These are phyloP conservation scores for Drosophila ananassae DNA, from an alignment of 1,140 invertebrate species.

Conservation along the genomic window DNA sequence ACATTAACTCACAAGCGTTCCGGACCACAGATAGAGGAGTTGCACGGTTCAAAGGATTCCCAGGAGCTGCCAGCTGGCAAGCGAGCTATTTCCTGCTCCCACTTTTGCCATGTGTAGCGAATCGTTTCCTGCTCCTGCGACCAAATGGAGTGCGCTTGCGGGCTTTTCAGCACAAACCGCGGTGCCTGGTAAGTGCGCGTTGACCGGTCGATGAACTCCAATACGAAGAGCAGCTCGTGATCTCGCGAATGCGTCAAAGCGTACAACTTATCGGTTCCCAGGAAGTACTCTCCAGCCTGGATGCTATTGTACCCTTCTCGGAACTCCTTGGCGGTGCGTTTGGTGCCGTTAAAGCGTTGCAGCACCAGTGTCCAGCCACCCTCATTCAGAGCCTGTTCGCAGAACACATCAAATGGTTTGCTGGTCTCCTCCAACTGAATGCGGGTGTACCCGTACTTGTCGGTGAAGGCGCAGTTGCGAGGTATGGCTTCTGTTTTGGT, in stretches of 20 bases:
- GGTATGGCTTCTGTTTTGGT: background rate
- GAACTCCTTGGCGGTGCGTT: conserved; percentile 23
- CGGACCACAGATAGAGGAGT: background rate
- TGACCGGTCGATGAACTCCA: conserved; percentile 28
- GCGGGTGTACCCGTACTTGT: conserved; percentile 35
- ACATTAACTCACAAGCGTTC: conserved; percentile 29
- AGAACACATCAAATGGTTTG: conserved; percentile 37
- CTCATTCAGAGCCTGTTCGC: conserved; percentile 30
- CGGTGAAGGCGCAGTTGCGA: conserved; percentile 26
- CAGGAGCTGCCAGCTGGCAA: conserved; percentile 3
- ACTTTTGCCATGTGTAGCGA: conserved; percentile 26
- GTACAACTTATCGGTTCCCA: conserved; percentile 42
- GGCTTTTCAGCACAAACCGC: conserved; percentile 15
- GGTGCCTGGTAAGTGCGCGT: conserved; percentile 12
- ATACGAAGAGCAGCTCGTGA: conserved; percentile 40
- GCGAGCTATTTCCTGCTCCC: conserved; percentile 15
- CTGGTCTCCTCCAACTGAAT: conserved; percentile 34
- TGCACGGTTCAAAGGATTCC: conserved; percentile 6
- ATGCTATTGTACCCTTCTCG: conserved; percentile 35
- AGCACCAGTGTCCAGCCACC: conserved; percentile 39
- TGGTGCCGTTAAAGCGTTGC: conserved; percentile 35
- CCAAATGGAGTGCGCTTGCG: conserved; percentile 17
- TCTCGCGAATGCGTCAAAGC: conserved; percentile 33
- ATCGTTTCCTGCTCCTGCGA: conserved; percentile 13
- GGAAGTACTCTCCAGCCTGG: conserved; percentile 33